Evolutionary conservation across 2,888 invertebrate genomes (phyloP).

Genomic region (Magallana nippona): DNA sequence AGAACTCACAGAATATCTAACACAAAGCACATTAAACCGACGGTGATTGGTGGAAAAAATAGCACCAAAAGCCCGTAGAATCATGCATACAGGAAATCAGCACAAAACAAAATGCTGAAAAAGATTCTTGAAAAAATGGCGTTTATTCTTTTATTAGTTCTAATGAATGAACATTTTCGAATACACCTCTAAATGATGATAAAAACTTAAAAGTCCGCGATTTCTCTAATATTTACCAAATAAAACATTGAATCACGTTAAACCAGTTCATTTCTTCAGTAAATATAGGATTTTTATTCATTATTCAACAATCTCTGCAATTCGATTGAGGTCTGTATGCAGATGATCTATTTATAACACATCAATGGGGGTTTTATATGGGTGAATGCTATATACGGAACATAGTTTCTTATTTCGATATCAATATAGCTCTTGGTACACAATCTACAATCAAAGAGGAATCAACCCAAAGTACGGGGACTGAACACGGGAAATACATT

Average conservation of each 20-base stretch:
- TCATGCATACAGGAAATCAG: too few relatives aligned
- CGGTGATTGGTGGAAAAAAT: too few relatives aligned
- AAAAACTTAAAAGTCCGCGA: too few relatives aligned
- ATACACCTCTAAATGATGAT: too few relatives aligned
- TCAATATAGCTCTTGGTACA: neutral
- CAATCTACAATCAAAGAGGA: neutral
- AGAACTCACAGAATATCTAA: neutral
- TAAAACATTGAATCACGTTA: neutral
- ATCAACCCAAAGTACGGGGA: neutral
- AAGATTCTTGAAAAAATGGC: too few relatives aligned
- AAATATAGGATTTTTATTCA: constrained; percentile 18
- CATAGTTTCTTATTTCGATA: neutral
- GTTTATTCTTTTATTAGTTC: too few relatives aligned
- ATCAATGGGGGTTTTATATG: constrained; percentile 5
- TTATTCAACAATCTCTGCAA: neutral
- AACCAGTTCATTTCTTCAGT: neutral
- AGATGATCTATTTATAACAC: constrained; percentile 1
- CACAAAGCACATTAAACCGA: neutral
- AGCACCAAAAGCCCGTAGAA: too few relatives aligned
- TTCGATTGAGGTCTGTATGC: neutral
- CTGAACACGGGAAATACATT: neutral
- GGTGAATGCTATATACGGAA: neutral
- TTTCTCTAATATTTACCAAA: too few relatives aligned
- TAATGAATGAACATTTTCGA: too few relatives aligned
- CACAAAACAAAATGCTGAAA: too few relatives aligned